Conservation (phyloP, 2,888 invertebrate genomes). For the Cerastis rubricosa region DNA sequence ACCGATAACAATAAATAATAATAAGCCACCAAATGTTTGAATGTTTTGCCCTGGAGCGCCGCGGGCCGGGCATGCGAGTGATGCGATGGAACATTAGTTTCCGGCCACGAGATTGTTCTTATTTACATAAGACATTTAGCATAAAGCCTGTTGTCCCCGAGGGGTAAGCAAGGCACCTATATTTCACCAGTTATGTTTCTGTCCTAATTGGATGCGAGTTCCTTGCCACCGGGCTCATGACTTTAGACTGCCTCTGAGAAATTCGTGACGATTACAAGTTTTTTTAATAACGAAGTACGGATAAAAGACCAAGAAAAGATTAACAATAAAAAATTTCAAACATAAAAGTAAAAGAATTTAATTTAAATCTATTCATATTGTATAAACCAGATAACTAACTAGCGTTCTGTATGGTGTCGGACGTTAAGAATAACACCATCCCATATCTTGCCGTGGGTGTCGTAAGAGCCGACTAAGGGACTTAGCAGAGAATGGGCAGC, state of each 20-base stretch:
- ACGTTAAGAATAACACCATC: too few species aligned
- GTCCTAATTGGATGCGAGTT: neutral
- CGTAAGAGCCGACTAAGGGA: too few species aligned
- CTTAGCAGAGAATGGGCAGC: too few species aligned
- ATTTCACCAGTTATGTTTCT: neutral
- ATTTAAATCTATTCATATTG: neutral
- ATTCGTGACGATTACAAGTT: neutral
- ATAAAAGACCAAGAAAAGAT: neutral
- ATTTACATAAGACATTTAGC: neutral
- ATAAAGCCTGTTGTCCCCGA: neutral
- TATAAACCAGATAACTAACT: neutral
- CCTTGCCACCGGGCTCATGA: neutral
- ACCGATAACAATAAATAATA: slow-evolving; percentile 24
- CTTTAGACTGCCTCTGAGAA: neutral
- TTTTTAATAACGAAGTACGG: neutral
- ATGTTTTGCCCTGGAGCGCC: slow-evolving; percentile 33
- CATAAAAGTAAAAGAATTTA: neutral
- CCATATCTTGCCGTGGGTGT: too few species aligned
- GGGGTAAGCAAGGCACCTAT: neutral
- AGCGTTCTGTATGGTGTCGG: too few species aligned
- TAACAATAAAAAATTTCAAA: neutral
- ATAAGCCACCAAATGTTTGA: slow-evolving; percentile 12
- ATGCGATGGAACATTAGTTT: slow-evolving; percentile 33
- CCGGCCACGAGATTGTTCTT: slow-evolving; percentile 12
- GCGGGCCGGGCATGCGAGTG: slow-evolving; percentile 39